Conservation (phyloP, 2,113 vertebrate genomes). For the Plecturocebus donacophilus region DNA sequence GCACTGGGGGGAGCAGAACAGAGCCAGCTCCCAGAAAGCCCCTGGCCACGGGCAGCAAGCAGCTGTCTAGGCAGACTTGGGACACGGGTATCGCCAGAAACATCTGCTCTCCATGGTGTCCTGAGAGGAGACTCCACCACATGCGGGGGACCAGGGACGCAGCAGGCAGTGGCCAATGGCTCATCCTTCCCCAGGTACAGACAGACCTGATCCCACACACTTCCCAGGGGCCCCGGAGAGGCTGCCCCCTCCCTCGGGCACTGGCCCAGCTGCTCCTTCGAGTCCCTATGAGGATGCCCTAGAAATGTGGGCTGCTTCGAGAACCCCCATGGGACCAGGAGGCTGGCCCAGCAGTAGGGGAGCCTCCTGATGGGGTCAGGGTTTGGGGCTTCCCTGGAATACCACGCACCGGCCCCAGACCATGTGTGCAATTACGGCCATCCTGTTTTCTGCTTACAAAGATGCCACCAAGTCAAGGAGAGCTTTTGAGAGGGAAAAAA, state of each 20-base stretch:
- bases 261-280: not conserved
- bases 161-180: not conserved
- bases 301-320: not conserved
- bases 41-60: not conserved
- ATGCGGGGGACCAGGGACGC: not conserved
- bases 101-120: not conserved
- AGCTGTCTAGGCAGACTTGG: not conserved
- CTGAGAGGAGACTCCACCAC: not conserved
- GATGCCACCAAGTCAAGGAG: not conserved
- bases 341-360: not conserved
- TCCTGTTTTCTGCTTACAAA: not conserved
- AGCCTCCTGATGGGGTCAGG: accelerated
- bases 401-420: not conserved
- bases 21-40: not conserved
- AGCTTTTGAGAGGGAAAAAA: not conserved
- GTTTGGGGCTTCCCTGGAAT: not conserved
- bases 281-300: not conserved
- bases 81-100: not conserved
- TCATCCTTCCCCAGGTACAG: not conserved
- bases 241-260: not conserved
- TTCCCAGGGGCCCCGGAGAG: not conserved
- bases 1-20: not conserved
- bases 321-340: too few species aligned
- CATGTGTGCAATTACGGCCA: not conserved
- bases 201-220: not conserved